Evolutionary conservation across 2,797 vertebrate genomes (phyloP).

Genomic region (Pteronotus mesoamericanus): DNA sequence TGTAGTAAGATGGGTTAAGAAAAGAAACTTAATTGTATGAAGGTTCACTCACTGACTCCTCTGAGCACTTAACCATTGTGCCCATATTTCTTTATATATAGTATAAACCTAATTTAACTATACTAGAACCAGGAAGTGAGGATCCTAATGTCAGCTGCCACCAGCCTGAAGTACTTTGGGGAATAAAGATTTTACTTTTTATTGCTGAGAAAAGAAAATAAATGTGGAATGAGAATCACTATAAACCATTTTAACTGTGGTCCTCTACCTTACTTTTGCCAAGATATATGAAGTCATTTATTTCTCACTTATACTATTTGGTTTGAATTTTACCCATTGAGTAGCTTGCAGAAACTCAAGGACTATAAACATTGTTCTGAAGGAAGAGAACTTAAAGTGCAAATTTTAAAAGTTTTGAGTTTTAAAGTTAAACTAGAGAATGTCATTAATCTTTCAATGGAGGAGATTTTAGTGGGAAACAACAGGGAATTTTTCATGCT

Average conservation of each 20-base stretch:
- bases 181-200: constrained; percentile 13
- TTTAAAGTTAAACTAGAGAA: constrained; percentile 27
- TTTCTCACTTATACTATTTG: constrained; percentile 24
- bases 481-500: not conserved
- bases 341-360: constrained; percentile 22
- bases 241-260: not conserved
- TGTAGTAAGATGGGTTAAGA: not conserved
- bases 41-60: not conserved
- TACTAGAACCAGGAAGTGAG: not conserved
- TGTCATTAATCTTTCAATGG: constrained; percentile 6
- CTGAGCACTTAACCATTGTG: not conserved
- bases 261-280: not conserved
- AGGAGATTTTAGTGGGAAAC: not conserved
- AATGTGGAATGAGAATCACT: not conserved
- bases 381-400: not conserved
- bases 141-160: not conserved
- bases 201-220: constrained; percentile 13
- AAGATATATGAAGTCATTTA: constrained; percentile 32
- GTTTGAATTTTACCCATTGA: constrained; percentile 17
- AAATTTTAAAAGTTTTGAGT: constrained; percentile 26
- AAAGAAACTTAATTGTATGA: not conserved
- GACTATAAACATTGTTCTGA: constrained; percentile 16
- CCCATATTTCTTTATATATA: not conserved
- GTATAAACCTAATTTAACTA: not conserved
- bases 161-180: not conserved